These are phyloP conservation scores for Mesocricetus auratus DNA, from an alignment of 2,113 vertebrate genomes.

Conservation along the genomic window DNA sequence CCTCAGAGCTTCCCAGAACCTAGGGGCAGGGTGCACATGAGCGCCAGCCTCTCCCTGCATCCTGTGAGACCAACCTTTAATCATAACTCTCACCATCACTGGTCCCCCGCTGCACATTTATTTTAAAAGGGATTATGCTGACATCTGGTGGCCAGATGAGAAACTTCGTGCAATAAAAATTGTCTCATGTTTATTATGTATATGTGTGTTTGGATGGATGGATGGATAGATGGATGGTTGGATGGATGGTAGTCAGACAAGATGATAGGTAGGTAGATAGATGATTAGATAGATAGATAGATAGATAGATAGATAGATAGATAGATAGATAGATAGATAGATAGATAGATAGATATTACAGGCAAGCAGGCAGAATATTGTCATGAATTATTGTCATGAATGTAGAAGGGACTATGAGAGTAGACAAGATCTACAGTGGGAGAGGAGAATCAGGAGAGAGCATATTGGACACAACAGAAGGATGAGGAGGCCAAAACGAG, in stretches of 20 bases:
- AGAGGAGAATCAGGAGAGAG: too few relatives aligned
- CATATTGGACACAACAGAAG: background rate
- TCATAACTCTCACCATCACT: background rate
- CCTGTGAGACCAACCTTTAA: background rate
- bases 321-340: background rate
- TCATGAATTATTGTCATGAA: background rate
- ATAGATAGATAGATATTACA: background rate
- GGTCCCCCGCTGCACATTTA: background rate
- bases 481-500: background rate
- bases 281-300: background rate
- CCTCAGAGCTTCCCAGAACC: background rate
- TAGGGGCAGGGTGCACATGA: background rate
- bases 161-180: slow-evolving; percentile 41
- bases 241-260: background rate
- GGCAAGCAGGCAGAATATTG: too few relatives aligned
- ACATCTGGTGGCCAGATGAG: slow-evolving; percentile 86
- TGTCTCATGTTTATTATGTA: background rate
- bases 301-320: background rate
- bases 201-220: background rate
- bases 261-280: background rate
- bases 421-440: background rate
- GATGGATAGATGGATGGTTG: background rate
- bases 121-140: slow-evolving; percentile 84
- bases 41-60: background rate
- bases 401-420: too few relatives aligned